Base-by-base conservation (phyloP, 2,888 invertebrate genomes). In the Phortica okadai region DNA sequence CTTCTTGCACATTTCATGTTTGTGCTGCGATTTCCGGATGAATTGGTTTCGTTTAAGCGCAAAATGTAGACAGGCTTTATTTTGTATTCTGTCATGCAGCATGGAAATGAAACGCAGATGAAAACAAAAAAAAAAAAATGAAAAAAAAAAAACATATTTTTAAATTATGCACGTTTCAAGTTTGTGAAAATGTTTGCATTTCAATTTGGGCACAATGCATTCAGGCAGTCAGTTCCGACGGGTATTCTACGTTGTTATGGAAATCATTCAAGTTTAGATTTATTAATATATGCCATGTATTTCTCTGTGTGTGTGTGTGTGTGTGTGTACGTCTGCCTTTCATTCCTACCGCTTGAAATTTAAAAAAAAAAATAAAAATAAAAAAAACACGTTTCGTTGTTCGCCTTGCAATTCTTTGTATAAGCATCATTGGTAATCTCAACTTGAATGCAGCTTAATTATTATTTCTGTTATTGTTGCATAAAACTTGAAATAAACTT, bases 1-100 rank as follows among this genome's bases (percentile, higher is more conserved):
- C 59, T 10, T 41, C 42, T 11, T 10, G 7, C 33, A 33, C 33
- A 66, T 66, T 14, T 21, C 42, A 14, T 66, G 66, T 33, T 42
- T 42, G 66, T 42, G 66, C 70, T 25, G 41, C 41, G 86, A 87
- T 87, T 87, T 84, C 83, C 85, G 86, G 84, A 86, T 85, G 86
- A 84, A 85, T 84, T 86, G 87, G 82, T 84, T 86, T 84, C 83
- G 77, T 83, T 86, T 82, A 83, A 83, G 87, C 86, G 82, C 78
- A 81, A 85, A 87, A 84, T 82, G 84, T 81, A 76, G 86, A 80
- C 82, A 79, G 54, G 11, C 25, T 16, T 54, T 50, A 16, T 25
- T 33, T 25, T 50, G 42, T 70, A 54, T 33, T 70, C 44, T 10
- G 70, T 70, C 33, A 56, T 72, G 41, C 54, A 54, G n/a, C 33